Conservation (phyloP, 2,888 invertebrate genomes). For the Tetrapedia diversipes region DNA sequence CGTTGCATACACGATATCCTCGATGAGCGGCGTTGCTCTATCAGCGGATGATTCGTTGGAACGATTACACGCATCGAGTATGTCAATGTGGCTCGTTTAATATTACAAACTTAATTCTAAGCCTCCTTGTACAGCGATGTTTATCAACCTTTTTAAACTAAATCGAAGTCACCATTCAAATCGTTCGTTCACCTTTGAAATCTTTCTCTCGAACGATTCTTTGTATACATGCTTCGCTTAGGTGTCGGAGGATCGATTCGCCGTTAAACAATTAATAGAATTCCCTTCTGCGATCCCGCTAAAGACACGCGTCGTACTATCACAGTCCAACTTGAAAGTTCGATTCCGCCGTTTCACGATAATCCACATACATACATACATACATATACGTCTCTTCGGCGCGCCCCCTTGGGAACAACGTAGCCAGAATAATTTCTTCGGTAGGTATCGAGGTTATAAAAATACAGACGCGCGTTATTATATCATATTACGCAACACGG, state of each 20-base stretch:
- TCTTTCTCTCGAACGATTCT: background rate
- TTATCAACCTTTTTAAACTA: too few relatives aligned
- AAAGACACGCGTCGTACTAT: slow-evolving; percentile 65
- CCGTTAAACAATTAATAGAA: slow-evolving; percentile 28
- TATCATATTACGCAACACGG: slow-evolving; percentile 2
- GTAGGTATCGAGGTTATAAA: slow-evolving; percentile 37
- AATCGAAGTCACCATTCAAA: too few relatives aligned
- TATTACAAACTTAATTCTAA: slow-evolving; percentile 31
- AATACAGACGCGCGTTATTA: slow-evolving; percentile 36
- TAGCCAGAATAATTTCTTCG: slow-evolving; percentile 42
- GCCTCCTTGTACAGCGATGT: slow-evolving; percentile 13
- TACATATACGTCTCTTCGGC: too few relatives aligned
- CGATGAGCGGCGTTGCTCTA: background rate
- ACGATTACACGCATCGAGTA: slow-evolving; percentile 13
- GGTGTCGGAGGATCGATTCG: slow-evolving; percentile 20
- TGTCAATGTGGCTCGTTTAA: slow-evolving; percentile 1
- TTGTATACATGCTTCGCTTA: background rate
- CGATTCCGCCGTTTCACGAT: slow-evolving; percentile 29
- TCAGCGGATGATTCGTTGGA: slow-evolving; percentile 26
- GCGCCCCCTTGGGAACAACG: background rate
- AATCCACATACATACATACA: too few relatives aligned
- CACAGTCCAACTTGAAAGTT: slow-evolving; percentile 62
- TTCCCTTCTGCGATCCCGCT: slow-evolving; percentile 38
- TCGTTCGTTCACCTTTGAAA: too few relatives aligned
- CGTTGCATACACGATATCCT: slow-evolving; percentile 2